A percentile compares a stretch with the other conserved stretches of the same genome.
phyloP scores from a whole-genome alignment of 2,888 invertebrate species.

The Aporophyla lueneburgensis region DNA sequence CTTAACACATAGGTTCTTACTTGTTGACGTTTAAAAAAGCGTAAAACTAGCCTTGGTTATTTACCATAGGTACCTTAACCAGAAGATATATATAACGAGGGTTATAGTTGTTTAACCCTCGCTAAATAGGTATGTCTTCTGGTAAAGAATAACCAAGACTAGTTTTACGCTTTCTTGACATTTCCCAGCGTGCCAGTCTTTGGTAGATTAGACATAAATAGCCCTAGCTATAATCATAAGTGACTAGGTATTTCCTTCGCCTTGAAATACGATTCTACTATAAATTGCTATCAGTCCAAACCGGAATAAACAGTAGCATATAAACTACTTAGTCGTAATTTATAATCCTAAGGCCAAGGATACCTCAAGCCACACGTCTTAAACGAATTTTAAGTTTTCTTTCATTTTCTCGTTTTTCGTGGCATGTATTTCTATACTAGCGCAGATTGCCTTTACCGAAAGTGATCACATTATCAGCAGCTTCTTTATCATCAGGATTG shows the following conservation, averaged over 20 bases:
- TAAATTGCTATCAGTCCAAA: conserved; percentile 22
- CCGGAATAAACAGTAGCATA: conserved; percentile 2
- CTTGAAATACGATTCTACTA: conserved; percentile 11
- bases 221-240: neutral
- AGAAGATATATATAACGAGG: too few species aligned
- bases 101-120: too few species aligned
- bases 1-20: too few species aligned
- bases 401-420: conserved; percentile 35
- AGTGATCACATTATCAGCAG: too few species aligned
- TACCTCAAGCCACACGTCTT: neutral
- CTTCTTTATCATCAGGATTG: too few species aligned
- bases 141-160: too few species aligned
- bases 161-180: too few species aligned
- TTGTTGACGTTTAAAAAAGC: too few species aligned
- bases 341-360: conserved; percentile 16
- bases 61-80: too few species aligned
- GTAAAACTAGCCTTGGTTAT: too few species aligned
- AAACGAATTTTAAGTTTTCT: conserved; percentile 1
- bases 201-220: conserved; percentile 5
- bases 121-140: too few species aligned
- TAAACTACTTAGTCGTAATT: conserved; percentile 3
- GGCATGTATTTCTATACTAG: neutral
- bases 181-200: neutral
- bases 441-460: too few species aligned
- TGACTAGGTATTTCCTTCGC: conserved; percentile 9